Base-by-base conservation (phyloP, 2,797 vertebrate genomes). In the Acropternis orthonyx region DNA sequence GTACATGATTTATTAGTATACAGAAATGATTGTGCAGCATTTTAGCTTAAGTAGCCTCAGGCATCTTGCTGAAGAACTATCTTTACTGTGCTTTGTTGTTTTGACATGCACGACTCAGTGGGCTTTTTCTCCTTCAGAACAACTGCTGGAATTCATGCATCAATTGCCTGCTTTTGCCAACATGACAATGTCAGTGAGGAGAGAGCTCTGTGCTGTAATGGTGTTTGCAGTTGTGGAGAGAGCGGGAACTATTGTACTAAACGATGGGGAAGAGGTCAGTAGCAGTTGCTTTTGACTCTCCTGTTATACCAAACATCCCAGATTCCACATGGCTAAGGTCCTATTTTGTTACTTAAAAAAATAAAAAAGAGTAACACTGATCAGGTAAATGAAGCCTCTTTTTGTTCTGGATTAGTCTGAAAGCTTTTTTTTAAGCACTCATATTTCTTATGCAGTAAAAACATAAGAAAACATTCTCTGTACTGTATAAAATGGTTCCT, bases 101-200 rank as follows among this genome's bases (percentile, higher is more conserved):
- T 96, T 96, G 81, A 96, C 32, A 54, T 81, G 61, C 61, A 82
- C 4, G 10, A 96, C 74, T 96, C 67, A 94, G 39, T 94, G 82
- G 49, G 71, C 80, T 93, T 96, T 96, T 48, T 92, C 92, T 97
- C 66, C 77, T 97, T 81, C 98, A 99, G 99, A 99, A 97, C 99
- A 99, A 99, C 98, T 99, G 86, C 98, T 99, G 98, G 99, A 99
- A 98, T 99, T 99, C 97, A 99, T 99, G 99, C 99, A 99, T 98
- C 99, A 99, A 82, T 98, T 99, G 97, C 99, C 99, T 59, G 99
- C 99, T 55, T 99, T 99, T 92, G 99, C 99, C 96, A 99, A 99
- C 97, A 99, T 99, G 99, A 99, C 99, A 41, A 99, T 99, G 99
- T 99, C 99, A 2, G 99, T 99, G 96, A 98, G 99, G 96, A 98